These are phyloP conservation scores for Colletes latitarsis DNA, from an alignment of 1,140 invertebrate genomes.

Conservation along the genomic window DNA sequence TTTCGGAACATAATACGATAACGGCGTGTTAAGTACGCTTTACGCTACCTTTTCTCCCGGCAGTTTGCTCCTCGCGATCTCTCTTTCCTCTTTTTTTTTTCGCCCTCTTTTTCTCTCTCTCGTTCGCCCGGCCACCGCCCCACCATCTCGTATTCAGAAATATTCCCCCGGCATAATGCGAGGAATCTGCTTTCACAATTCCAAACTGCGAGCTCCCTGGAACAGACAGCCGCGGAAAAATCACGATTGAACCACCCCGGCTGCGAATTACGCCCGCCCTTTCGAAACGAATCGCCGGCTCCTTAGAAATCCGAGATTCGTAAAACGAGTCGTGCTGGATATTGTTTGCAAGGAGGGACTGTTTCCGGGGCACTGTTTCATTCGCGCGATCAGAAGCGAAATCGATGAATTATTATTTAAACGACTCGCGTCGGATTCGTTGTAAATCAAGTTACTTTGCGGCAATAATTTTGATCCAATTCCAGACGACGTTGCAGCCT, in stretches of 20 bases:
- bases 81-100: neutral
- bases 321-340: neutral
- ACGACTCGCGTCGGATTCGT: too few species aligned
- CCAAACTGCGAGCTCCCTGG: neutral
- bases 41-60: neutral
- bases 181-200: neutral
- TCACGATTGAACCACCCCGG: neutral
- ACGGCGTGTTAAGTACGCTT: slow-evolving; percentile 47
- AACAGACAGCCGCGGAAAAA: neutral
- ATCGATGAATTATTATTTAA: too few species aligned
- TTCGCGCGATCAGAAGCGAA: too few species aligned
- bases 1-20: slow-evolving; percentile 51
- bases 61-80: neutral
- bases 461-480: too few species aligned
- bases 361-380: neutral
- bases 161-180: neutral
- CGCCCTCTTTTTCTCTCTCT: neutral
- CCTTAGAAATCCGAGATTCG: neutral
- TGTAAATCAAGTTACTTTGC: too few species aligned
- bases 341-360: neutral
- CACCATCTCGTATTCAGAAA: slow-evolving; percentile 19
- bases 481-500: too few species aligned
- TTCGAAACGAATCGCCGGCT: neutral
- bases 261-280: neutral
- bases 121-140: neutral